Evolutionary conservation across 1,140 invertebrate species (phyloP), one percentile per base, ranked within the genome.

Genomic region (Drosophila busckii): DNA sequence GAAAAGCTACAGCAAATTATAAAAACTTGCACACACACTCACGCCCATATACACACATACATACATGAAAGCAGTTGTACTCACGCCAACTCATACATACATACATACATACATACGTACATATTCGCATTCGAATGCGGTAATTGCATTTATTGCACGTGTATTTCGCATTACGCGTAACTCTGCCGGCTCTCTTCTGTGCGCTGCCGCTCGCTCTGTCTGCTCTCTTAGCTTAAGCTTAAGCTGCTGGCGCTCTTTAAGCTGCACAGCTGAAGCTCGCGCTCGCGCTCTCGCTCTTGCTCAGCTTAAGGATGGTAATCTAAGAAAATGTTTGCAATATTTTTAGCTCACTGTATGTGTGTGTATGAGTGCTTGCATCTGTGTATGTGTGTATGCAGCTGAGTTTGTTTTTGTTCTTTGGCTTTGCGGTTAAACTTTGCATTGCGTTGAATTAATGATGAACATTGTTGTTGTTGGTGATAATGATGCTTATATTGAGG

Each of bases 141-240:
- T 76, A 80, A 78, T 73, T 78, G 68, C 73, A 82, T 80, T 78
- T 78, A 78, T 68, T 78, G 56, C 67, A 78, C 70, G 71, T 76
- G 70, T 69, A 71, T 75, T 41, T 38, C 16, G 38, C 13, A 32
- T 16, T 37, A 9, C 19, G 19, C 48, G 15, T n/a, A n/a, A n/a
- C 42, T 40, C 31, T 45, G 23, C 15, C 8, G n/a, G 5, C 34
- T 28, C 28, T 48, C 31, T 28, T 41, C 19, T n/a, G n/a, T n/a
- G n/a, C n/a, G n/a, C 16, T 25, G 8, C 5, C 35, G n/a, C 26
- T 9, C 34, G 22, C 19, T 10, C 26, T 17, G 13, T 4, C 15
- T 6, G 4, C 23, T 45, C 15, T 19, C 23, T 48, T 13, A 16
- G 26, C 34, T 9, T 22, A 10, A n/a, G 20, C 10, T 23, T 10